Evolutionary conservation across 92 coral and sea anemone species (phyloP).

Genomic region (Porites rus): DNA sequence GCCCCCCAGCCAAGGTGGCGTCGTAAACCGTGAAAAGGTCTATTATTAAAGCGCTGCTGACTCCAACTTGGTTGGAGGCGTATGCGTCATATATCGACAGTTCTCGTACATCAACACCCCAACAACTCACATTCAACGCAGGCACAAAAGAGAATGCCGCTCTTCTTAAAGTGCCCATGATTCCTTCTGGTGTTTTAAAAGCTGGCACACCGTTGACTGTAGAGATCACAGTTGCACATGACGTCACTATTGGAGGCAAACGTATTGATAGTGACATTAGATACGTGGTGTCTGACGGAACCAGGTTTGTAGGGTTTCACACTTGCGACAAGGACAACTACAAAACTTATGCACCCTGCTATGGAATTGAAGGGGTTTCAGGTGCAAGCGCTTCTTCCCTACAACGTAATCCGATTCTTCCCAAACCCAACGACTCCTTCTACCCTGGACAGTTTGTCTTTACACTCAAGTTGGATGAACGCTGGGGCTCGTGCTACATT

Average conservation of each 20-base stretch:
- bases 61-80: conserved; percentile 19
- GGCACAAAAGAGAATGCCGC: background rate
- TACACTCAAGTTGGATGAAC: no score
- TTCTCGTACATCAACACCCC: conserved; percentile 4
- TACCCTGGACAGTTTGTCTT: background rate
- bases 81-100: conserved; percentile 35
- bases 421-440: background rate
- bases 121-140: conserved; percentile 49
- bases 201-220: conserved; percentile 19
- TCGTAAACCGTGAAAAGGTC: no score
- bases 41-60: background rate
- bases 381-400: background rate
- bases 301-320: conserved; percentile 21
- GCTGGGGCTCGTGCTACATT: no score
- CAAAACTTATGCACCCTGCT: background rate
- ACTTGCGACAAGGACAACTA: conserved; percentile 9
- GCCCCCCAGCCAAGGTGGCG: no score
- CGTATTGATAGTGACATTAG: conserved; percentile 2
- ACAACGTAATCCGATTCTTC: no score
- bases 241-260: background rate
- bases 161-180: conserved; percentile 24
- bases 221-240: conserved; percentile 4
- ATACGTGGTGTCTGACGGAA: conserved; percentile 36
- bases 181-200: background rate
- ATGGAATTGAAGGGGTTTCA: conserved; percentile 1